These are phyloP conservation scores for Typhlichthys subterraneus DNA, from an alignment of 2,797 vertebrate species.

Conservation along the genomic window DNA sequence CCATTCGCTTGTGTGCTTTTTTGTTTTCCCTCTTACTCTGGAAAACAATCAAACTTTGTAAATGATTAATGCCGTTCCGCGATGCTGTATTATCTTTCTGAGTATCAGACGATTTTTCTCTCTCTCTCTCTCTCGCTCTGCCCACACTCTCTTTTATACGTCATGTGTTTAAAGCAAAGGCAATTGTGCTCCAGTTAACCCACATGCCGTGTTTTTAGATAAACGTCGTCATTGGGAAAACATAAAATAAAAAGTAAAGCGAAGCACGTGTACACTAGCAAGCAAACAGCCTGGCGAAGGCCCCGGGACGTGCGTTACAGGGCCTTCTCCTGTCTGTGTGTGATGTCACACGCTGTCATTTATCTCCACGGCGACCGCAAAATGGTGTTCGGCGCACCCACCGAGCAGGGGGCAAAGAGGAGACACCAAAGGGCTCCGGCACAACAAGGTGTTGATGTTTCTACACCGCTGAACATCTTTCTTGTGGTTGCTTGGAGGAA, in stretches of 20 bases:
- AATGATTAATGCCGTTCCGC: slow-evolving; percentile 79
- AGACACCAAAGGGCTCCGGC: neutral
- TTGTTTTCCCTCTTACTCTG: slow-evolving; percentile 64
- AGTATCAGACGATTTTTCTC: slow-evolving; percentile 73
- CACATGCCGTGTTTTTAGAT: slow-evolving; percentile 75
- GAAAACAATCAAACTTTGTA: slow-evolving; percentile 83
- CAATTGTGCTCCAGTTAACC: slow-evolving; percentile 80
- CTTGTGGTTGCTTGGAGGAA: neutral
- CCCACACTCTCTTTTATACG: slow-evolving; percentile 29
- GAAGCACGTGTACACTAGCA: slow-evolving; percentile 13
- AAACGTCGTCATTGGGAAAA: slow-evolving; percentile 70
- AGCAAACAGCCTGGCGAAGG: slow-evolving; percentile 63
- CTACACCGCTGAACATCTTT: neutral
- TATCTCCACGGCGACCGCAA: slow-evolving; percentile 39
- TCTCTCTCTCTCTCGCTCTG: neutral
- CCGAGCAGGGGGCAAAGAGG: slow-evolving; percentile 20
- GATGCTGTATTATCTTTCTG: slow-evolving; percentile 75
- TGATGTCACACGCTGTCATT: slow-evolving; percentile 49
- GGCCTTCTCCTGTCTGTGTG: slow-evolving; percentile 42
- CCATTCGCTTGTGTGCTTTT: slow-evolving; percentile 28
- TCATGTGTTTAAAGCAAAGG: slow-evolving; percentile 75
- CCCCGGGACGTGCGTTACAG: slow-evolving; percentile 6
- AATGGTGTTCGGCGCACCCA: neutral
- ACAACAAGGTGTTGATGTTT: neutral
- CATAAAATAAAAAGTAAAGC: slow-evolving; percentile 43